These are phyloP conservation scores for Pemphigus obesinymphae DNA, from an alignment of 1,140 invertebrate genomes.

Conservation along the genomic window DNA sequence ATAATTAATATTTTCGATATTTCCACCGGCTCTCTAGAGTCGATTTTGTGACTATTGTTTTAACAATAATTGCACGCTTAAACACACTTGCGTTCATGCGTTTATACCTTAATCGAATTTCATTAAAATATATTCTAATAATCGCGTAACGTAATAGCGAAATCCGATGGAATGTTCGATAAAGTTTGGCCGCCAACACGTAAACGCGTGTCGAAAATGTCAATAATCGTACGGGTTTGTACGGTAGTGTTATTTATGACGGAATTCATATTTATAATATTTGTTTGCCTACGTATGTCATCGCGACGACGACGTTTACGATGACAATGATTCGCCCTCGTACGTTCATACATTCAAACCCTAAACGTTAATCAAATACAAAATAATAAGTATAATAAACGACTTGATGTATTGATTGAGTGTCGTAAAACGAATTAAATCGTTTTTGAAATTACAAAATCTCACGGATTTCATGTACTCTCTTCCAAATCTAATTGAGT, in stretches of 20 bases:
- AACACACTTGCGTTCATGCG: neutral
- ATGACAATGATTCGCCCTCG: neutral
- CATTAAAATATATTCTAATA: neutral
- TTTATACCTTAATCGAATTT: conserved; percentile 7
- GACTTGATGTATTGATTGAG: too few relatives aligned
- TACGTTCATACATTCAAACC: neutral
- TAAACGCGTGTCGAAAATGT: neutral
- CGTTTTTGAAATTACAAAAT: too few relatives aligned
- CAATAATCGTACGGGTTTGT: neutral
- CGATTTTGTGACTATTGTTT: neutral
- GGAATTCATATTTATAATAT: too few relatives aligned
- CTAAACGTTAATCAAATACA: neutral
- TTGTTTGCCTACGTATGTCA: neutral
- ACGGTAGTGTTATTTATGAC: conserved; percentile 12
- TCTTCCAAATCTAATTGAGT: too few relatives aligned
- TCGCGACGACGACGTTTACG: neutral
- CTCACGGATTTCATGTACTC: too few relatives aligned
- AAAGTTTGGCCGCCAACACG: neutral
- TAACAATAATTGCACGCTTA: neutral
- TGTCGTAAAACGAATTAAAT: too few relatives aligned
- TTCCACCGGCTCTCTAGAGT: neutral
- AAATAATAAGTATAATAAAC: too few relatives aligned
- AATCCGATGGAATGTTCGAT: neutral
- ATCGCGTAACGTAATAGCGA: neutral
- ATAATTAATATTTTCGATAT: neutral